Percentiles rank a stretch among this genome's conserved stretches.
Evolutionary conservation across 2,113 vertebrate species (phyloP).

Genomic region (Phalacrocorax aristotelis): DNA sequence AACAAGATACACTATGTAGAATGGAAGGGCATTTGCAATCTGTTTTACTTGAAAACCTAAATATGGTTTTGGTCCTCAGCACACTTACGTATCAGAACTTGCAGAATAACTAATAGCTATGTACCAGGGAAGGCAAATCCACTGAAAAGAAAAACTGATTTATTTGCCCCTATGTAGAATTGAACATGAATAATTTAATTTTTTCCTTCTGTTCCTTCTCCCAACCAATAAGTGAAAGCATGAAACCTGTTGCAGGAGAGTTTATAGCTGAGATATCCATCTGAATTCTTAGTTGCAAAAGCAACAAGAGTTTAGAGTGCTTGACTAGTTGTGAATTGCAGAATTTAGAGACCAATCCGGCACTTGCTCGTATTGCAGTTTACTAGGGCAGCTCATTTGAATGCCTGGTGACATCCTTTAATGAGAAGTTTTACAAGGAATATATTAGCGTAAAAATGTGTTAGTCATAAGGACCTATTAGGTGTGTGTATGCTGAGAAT

Average conservation of each 20-base stretch:
- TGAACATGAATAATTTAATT: not conserved
- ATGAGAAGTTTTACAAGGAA: not conserved
- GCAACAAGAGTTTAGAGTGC: not conserved
- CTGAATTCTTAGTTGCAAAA: not conserved
- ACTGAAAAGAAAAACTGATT: not conserved
- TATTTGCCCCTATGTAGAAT: not conserved
- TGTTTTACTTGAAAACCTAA: not conserved
- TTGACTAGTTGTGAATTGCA: not conserved
- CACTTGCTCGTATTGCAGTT: not conserved
- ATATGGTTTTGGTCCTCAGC: not conserved
- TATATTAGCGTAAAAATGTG: not conserved
- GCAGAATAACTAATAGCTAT: not conserved
- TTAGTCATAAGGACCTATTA: not conserved
- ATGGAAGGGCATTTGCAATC: conserved; percentile 7
- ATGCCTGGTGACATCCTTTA: not conserved
- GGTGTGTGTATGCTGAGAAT: not conserved
- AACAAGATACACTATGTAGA: not conserved
- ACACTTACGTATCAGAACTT: not conserved
- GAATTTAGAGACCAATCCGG: not conserved
- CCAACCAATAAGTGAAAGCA: not conserved
- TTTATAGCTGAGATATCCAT: not conserved
- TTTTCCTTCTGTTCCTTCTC: not conserved
- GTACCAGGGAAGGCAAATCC: not conserved
- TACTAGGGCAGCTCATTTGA: not conserved
- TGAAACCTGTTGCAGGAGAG: not conserved